Conservation (phyloP, 2,113 vertebrate species). For the Argyrosomus japonicus region DNA sequence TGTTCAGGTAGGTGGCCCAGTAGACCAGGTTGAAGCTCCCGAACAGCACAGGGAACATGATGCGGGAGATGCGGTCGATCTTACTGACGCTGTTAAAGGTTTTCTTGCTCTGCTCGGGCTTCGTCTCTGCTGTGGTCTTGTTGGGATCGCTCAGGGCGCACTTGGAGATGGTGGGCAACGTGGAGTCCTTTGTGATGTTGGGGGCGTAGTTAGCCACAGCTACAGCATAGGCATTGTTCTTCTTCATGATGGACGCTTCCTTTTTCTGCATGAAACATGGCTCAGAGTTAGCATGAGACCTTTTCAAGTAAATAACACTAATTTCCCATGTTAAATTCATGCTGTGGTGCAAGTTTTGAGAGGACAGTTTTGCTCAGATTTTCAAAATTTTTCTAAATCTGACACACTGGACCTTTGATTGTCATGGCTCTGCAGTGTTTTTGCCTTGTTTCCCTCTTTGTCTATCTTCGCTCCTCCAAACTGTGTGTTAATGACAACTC, state of each 20-base stretch:
- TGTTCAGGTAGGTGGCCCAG: constrained; percentile 91
- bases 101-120: constrained; percentile 91
- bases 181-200: constrained; percentile 92
- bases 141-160: constrained; percentile 86
- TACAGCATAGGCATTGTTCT: constrained; percentile 96
- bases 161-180: constrained; percentile 93
- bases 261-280: constrained; percentile 89
- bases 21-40: constrained; percentile 96
- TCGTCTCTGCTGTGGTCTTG: constrained; percentile 87
- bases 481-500: too few relatives aligned
- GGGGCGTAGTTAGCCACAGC: constrained; percentile 96
- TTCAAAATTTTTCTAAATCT: too few relatives aligned
- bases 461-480: too few relatives aligned
- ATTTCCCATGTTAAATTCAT: neutral
- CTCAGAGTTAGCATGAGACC: neutral
- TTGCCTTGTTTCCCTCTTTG: too few relatives aligned
- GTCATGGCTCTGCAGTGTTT: too few relatives aligned
- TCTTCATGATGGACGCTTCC: constrained; percentile 91
- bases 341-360: neutral
- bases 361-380: too few relatives aligned
- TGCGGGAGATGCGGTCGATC: constrained; percentile 97
- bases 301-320: neutral
- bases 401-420: too few relatives aligned
- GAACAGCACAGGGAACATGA: constrained; percentile 96
- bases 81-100: constrained; percentile 98